A percentile compares a stretch with the other conserved stretches of the same genome.
Conservation (phyloP, 2,113 vertebrate genomes). For the Apodemus speciosus region DNA sequence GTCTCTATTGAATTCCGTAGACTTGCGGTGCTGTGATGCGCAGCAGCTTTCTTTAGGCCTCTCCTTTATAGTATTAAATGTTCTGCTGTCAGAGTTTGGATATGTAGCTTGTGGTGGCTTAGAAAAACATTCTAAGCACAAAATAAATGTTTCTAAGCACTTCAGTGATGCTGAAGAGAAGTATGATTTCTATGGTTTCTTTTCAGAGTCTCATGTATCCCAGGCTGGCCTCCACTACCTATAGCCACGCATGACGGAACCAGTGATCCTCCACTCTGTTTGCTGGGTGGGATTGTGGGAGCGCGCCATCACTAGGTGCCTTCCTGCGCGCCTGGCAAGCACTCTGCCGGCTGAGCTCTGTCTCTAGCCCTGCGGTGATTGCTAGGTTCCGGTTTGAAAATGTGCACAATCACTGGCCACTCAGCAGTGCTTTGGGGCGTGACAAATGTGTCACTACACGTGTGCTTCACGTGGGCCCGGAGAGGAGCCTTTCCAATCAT, state of each 20-base stretch:
- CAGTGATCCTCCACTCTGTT: neutral
- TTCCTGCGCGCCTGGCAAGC: neutral
- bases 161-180: slow-evolving; percentile 45
- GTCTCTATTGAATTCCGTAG: slow-evolving; percentile 41
- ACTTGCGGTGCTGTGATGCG: neutral
- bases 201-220: neutral
- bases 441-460: neutral
- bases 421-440: slow-evolving; percentile 1
- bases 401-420: neutral
- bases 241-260: neutral
- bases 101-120: slow-evolving; percentile 66
- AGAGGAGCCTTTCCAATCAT: neutral
- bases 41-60: slow-evolving; percentile 19
- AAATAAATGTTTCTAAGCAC: slow-evolving; percentile 76
- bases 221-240: neutral
- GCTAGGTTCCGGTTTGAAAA: neutral
- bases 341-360: neutral
- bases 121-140: slow-evolving; percentile 65
- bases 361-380: neutral
- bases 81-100: slow-evolving; percentile 58
- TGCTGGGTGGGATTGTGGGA: neutral
- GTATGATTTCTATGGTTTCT: slow-evolving; percentile 44
- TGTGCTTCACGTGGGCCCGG: neutral
- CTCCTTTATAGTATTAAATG: slow-evolving; percentile 58
- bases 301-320: neutral